phyloP scores from a whole-genome alignment of 2,888 invertebrate genomes.

The Megamerina dolium region DNA sequence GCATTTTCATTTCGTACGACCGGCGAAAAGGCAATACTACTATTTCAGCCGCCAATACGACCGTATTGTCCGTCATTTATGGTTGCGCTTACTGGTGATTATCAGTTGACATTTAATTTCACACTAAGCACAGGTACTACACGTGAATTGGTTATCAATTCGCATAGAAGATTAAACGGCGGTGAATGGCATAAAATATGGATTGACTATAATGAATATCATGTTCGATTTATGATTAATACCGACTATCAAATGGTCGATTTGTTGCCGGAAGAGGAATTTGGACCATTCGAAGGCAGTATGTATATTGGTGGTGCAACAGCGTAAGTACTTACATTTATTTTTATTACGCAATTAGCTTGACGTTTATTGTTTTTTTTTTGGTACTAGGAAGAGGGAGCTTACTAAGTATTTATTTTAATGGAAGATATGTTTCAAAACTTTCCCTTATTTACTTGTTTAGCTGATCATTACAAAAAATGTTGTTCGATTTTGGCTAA shows the following conservation, averaged over 20 bases:
- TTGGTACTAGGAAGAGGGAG: too few species aligned
- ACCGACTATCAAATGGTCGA: slow-evolving; percentile 85
- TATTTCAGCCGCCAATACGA: slow-evolving; percentile 86
- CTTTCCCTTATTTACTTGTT: too few species aligned
- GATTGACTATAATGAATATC: slow-evolving; percentile 92
- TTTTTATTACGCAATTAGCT: too few species aligned
- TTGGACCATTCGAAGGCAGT: slow-evolving; percentile 87
- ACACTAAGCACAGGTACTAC: slow-evolving; percentile 79
- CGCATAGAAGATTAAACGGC: slow-evolving; percentile 74
- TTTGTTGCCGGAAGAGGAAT: slow-evolving; percentile 76
- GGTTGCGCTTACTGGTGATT: slow-evolving; percentile 83
- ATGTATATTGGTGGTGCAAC: slow-evolving; percentile 93
- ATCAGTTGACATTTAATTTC: slow-evolving; percentile 83
- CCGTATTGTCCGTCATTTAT: slow-evolving; percentile 87
- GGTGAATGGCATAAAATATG: slow-evolving; percentile 96
- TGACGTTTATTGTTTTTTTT: too few species aligned
- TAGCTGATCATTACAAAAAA: too few species aligned
- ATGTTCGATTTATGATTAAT: slow-evolving; percentile 88
- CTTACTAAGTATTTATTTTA: too few species aligned
- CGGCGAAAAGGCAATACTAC: slow-evolving; percentile 78
- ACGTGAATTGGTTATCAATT: slow-evolving; percentile 75
- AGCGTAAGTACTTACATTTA: slow-evolving; percentile 66
- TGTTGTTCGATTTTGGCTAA: too few species aligned
- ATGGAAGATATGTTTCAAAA: too few species aligned
- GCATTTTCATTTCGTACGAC: slow-evolving; percentile 91